These are phyloP conservation scores for Phenganax stokvisi DNA, from an alignment of 92 coral and sea anemone species.

Conservation along the genomic window DNA sequence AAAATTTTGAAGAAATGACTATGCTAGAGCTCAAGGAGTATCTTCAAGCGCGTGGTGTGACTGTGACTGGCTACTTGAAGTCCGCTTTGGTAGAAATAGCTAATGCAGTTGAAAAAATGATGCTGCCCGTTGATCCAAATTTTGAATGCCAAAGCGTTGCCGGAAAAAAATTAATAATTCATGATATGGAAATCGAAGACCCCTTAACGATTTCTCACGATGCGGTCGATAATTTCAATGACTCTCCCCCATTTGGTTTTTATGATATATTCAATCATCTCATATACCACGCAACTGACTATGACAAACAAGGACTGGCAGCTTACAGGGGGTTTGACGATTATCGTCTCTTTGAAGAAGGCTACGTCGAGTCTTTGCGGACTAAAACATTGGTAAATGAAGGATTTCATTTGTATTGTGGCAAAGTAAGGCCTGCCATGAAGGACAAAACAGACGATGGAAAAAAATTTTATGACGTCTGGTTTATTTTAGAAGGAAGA, in stretches of 20 bases:
- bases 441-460: not conserved
- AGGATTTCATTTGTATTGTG: not conserved
- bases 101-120: slow-evolving; percentile 29
- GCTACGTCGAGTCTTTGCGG: not conserved
- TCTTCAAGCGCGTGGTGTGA: not conserved
- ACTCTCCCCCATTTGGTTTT: too few species aligned
- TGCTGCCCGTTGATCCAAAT: slow-evolving; percentile 24
- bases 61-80: slow-evolving; percentile 30
- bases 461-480: not conserved
- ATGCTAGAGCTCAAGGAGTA: too few species aligned
- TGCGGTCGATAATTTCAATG: too few species aligned
- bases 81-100: slow-evolving; percentile 12
- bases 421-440: slow-evolving; percentile 2
- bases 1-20: too few species aligned
- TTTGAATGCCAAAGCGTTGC: slow-evolving; percentile 2
- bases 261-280: not conserved
- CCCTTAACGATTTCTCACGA: not conserved
- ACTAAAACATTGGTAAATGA: not conserved
- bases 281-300: slow-evolving; percentile 14
- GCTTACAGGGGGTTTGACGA: not conserved
- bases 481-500: slow-evolving; percentile 4
- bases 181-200: slow-evolving; percentile 22
- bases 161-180: slow-evolving; percentile 19
- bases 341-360: not conserved
- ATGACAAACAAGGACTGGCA: slow-evolving; percentile 34